These are phyloP conservation scores for Erebia epiphron DNA, from an alignment of 2,888 invertebrate genomes.

Conservation along the genomic window DNA sequence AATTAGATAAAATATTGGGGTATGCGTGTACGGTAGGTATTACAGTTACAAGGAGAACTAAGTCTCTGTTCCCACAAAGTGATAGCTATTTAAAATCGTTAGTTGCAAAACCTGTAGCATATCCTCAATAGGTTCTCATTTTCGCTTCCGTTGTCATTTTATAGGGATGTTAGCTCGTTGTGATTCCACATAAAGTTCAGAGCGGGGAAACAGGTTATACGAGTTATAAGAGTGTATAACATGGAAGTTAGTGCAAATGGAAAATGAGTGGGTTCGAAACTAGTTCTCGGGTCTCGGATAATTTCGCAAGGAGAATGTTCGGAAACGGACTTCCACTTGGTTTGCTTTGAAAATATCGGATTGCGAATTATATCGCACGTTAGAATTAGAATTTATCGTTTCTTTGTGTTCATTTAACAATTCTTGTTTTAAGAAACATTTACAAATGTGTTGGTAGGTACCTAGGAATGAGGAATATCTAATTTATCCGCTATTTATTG, in stretches of 20 bases:
- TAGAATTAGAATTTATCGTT: not conserved
- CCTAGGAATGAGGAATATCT: too few species aligned
- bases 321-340: slow-evolving; percentile 28
- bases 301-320: slow-evolving; percentile 40
- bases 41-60: not conserved
- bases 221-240: slow-evolving; percentile 41
- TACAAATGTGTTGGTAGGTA: too few species aligned
- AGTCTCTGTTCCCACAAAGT: not conserved
- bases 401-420: not conserved
- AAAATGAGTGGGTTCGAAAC: slow-evolving; percentile 44
- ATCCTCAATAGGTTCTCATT: slow-evolving; percentile 21
- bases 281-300: slow-evolving; percentile 41
- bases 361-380: not conserved
- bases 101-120: slow-evolving; percentile 23
- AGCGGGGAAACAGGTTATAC: slow-evolving; percentile 37
- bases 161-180: slow-evolving; percentile 28
- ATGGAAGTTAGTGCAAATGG: slow-evolving; percentile 42
- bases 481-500: too few species aligned
- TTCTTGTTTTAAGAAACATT: not conserved
- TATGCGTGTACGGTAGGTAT: too few species aligned
- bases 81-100: not conserved
- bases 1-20: too few species aligned
- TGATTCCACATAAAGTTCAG: slow-evolving; percentile 33
- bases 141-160: slow-evolving; percentile 35
- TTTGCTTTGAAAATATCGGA: slow-evolving; percentile 7